Evolutionary conservation across 2,797 vertebrate species (phyloP).

Genomic region (Rhinella marina): DNA sequence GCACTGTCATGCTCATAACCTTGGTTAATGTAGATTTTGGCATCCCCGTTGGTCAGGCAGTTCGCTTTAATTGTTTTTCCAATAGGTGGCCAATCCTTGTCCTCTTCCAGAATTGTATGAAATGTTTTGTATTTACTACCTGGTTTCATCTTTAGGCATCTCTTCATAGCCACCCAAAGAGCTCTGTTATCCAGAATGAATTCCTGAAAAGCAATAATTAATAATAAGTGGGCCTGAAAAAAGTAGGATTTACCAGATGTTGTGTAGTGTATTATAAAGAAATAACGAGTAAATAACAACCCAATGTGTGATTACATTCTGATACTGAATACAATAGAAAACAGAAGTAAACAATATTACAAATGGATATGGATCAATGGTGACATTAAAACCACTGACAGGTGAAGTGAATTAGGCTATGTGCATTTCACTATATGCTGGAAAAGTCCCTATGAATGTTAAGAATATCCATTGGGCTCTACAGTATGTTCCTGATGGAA

Average conservation of each 20-base stretch:
- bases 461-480: no score
- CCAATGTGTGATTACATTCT: background rate
- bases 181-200: conserved; percentile 75
- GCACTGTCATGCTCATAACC: conserved; percentile 71
- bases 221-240: background rate
- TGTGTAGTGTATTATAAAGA: background rate
- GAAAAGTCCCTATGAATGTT: no score
- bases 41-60: background rate
- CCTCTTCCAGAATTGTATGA: conserved; percentile 66
- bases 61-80: conserved; percentile 66
- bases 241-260: background rate
- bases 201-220: conserved; percentile 68
- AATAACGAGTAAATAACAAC: background rate
- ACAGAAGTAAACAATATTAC: background rate
- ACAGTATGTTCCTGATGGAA: no score
- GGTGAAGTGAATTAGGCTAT: no score
- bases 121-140: conserved; percentile 74
- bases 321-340: background rate
- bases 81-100: conserved; percentile 74
- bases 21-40: conserved; percentile 71
- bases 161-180: conserved; percentile 73
- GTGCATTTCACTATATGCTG: no score
- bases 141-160: conserved; percentile 67
- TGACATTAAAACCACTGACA: no score
- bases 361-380: background rate